phyloP scores from a whole-genome alignment of 2,888 invertebrate species.

The Scrobipalpa costella region DNA sequence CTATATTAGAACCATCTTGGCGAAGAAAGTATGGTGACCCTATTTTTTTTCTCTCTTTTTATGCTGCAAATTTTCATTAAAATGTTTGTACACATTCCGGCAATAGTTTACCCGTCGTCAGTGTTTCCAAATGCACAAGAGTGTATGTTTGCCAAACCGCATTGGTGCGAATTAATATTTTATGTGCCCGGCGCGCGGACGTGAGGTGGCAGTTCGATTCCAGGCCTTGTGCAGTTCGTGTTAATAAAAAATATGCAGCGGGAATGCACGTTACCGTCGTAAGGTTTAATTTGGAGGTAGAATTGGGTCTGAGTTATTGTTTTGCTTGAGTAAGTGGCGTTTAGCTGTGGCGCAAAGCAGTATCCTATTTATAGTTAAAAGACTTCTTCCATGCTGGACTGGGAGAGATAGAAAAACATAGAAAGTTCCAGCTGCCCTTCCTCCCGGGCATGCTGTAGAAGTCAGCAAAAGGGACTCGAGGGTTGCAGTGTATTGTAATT shows the following conservation, averaged over 20 bases:
- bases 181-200: constrained; percentile 3
- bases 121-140: neutral
- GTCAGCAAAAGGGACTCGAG: too few species aligned
- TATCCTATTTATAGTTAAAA: too few species aligned
- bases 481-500: too few species aligned
- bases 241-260: too few species aligned
- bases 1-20: too few species aligned
- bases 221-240: constrained; percentile 8
- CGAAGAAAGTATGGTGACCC: too few species aligned
- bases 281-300: constrained; percentile 5
- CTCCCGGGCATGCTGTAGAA: too few species aligned
- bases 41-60: too few species aligned
- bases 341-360: too few species aligned
- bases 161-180: constrained; percentile 14
- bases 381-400: too few species aligned
- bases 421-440: too few species aligned
- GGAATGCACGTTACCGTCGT: neutral
- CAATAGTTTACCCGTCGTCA: neutral
- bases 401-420: too few species aligned
- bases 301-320: neutral
- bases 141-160: constrained; percentile 16
- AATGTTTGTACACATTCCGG: neutral
- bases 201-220: neutral
- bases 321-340: neutral
- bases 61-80: neutral